Evolutionary conservation across 2,888 invertebrate genomes (phyloP), one percentile per base, ranked within the genome.

Genomic region (Incurvaria masculella): DNA sequence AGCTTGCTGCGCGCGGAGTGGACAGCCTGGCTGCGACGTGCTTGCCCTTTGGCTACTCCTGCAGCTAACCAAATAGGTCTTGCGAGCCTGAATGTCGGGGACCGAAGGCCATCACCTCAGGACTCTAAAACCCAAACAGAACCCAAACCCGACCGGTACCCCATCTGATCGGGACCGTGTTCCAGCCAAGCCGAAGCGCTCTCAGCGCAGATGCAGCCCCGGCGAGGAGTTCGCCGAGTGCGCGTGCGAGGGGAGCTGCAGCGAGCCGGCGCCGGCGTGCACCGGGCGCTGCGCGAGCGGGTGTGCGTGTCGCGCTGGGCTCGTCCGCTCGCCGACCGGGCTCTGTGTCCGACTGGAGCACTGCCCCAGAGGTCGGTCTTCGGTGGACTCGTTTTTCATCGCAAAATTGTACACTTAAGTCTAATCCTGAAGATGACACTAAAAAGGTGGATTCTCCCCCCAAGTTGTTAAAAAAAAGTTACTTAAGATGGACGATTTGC

Each of bases 281-380:
- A 56, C 57, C 0, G 53, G 53, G 0, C 51, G 58, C 10, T 68
- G 72, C 51, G 51, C 49, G 1, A 52, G 53, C 2, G 73, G 72
- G 0, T 73, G 73, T 55, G 66, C 66, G 59, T 73, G 73, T 49
- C 55, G 59, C 8, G 60, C 62, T 0, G 71, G 66, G 0, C 63
- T 59, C 39, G 58, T 68, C 2, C 64, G 61, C 48, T 58, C 61
- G 1, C 62, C 65, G 0, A 58, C 57, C 20, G 69, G 67, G 1
- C 54, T 56, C 14, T 72, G 72, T 47, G 61, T 72, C 10, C 59
- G 52, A 18, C 42, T 56, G 4, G 56, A 63, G 2, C 58, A 69
- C 1, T 72, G 72, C 47, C 68, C 69, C 5, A 57, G 56, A 63
- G 68, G 65, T 68, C 4, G 11, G 23, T 43, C n/a, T 41, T n/a